A percentile compares a stretch with the other conserved stretches of the same genome.
phyloP scores from a whole-genome alignment of 35 echinoderm and acorn worm species.

The Holothuria glaberrima region DNA sequence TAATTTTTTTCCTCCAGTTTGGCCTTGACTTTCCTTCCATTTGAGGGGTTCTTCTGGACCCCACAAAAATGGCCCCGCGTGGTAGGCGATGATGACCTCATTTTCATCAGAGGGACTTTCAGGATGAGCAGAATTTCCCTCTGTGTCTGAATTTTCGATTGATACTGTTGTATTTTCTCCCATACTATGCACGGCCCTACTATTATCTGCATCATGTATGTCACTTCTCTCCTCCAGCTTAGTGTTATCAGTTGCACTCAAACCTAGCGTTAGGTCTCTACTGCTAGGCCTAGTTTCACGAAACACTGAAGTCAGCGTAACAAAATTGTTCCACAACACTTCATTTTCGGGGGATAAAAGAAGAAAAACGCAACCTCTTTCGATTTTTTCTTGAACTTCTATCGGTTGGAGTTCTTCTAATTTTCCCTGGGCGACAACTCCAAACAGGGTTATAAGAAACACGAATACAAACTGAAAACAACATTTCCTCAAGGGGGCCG shows the following conservation, averaged over 20 bases:
- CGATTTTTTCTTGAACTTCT: slow-evolving; percentile 16
- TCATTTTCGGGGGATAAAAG: slow-evolving; percentile 48
- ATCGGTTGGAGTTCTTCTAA: slow-evolving; percentile 20
- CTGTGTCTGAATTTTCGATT: background rate
- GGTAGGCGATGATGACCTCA: background rate
- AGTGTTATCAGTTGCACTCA: background rate
- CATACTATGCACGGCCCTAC: too few species aligned
- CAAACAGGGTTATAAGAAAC: background rate
- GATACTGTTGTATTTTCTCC: background rate
- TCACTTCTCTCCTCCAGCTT: background rate
- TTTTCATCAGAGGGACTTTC: too few species aligned
- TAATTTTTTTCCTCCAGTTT: background rate
- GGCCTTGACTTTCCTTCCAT: background rate
- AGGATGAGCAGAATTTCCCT: background rate
- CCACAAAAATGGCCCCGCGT: slow-evolving; percentile 16
- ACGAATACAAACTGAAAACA: background rate
- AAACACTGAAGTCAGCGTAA: background rate
- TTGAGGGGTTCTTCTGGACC: background rate
- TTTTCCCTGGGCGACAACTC: background rate
- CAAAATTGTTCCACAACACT: slow-evolving; percentile 47
- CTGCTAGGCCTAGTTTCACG: background rate
- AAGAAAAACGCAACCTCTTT: slow-evolving; percentile 48
- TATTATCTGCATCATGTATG: background rate
- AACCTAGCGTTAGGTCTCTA: background rate
- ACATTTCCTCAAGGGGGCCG: background rate